Base-by-base conservation (phyloP, 1,140 invertebrate species). In the Drosophila nasuta region DNA sequence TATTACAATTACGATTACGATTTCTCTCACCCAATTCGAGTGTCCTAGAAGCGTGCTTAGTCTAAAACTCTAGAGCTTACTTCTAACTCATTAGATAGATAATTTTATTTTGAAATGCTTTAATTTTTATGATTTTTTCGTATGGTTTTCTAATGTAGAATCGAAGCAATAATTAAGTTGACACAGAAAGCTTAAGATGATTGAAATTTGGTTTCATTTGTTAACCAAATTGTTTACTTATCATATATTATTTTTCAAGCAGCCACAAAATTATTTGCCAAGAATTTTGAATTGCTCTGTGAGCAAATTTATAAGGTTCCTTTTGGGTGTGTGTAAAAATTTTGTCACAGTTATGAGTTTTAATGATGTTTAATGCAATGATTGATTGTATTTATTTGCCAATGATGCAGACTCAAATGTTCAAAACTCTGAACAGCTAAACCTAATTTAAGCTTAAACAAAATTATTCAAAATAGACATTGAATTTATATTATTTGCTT, bases 301-400 rank as follows among this genome's bases (percentile, higher is more conserved):
- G 77, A 79, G 77, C 77, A 74, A 77, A 49, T 57, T 51, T 63
- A 43, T 67, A 64, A 64, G 41, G 30, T 77, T 72, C 56, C 46
- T 67, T 52, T 41, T 66, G 48, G 25, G 59, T 33, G 41, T 54
- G 38, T 72, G 43, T 66, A 20, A 20, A 64, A 78, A 83, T 73
- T 76, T 89, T 78, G 51, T 89, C 85, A 89, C 85, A 89, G 85
- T 89, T 89, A 70, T 79, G 85, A 89, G 85, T 69, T 72, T 28
- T 64, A 30, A 43, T 74, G 70, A 58, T 86, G 69, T 76, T 71
- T 71, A 59, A 71, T 75, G 67, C 73, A 25, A 68, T 88, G 82
- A 88, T 88, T 89, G 81, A 63, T 65, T 74, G 54, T 66, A 17
- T 88, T 76, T 69, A 65, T 65, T 57, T 66, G 67, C 56, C 64